Percentiles rank a stretch among this genome's conserved stretches.
Conservation (phyloP, 2,797 vertebrate species). For the Megaceryle alcyon region DNA sequence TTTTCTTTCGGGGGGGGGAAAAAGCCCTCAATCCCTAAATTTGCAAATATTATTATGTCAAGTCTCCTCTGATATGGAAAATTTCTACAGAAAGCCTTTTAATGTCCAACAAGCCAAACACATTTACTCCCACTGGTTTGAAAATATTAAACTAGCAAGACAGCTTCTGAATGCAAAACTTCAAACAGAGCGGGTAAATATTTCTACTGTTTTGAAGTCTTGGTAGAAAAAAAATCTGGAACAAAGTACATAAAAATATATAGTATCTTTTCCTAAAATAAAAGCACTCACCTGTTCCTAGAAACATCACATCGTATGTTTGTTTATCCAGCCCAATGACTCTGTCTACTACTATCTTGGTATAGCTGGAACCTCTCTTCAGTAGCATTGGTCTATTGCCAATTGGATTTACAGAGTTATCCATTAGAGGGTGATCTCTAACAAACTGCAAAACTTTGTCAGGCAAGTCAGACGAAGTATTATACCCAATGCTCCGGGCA, state of each 20-base stretch:
- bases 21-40: not conserved
- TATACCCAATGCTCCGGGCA: slow-evolving; percentile 70
- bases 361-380: slow-evolving; percentile 72
- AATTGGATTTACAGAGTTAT: slow-evolving; percentile 73
- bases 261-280: not conserved
- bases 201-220: not conserved
- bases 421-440: slow-evolving; percentile 80
- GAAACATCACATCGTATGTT: slow-evolving; percentile 79
- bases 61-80: slow-evolving; percentile 31
- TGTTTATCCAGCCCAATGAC: slow-evolving; percentile 73
- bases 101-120: not conserved
- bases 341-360: slow-evolving; percentile 78
- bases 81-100: not conserved
- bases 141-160: not conserved
- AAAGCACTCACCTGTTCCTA: slow-evolving; percentile 78
- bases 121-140: not conserved
- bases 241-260: not conserved
- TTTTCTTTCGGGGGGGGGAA: not conserved
- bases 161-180: not conserved
- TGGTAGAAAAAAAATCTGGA: not conserved
- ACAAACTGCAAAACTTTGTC: slow-evolving; percentile 84
- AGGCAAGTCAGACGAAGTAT: slow-evolving; percentile 77
- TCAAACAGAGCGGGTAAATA: not conserved
- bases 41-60: not conserved
- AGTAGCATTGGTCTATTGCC: slow-evolving; percentile 74